A percentile compares a stretch with the other conserved stretches of the same genome.
phyloP scores from a whole-genome alignment of 1,140 invertebrate species.

The Zaprionus davidi region DNA sequence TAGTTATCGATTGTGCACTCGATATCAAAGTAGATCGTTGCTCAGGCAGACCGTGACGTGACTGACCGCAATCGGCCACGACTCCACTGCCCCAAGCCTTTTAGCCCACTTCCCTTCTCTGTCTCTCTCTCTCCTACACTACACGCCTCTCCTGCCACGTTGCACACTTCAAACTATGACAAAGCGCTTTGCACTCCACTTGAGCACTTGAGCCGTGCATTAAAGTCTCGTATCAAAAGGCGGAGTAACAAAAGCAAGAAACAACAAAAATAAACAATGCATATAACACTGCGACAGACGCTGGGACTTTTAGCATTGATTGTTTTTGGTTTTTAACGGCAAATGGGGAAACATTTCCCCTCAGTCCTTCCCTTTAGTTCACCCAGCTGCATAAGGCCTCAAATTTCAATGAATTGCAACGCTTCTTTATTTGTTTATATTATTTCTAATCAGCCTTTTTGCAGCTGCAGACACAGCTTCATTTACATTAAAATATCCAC shows the following conservation, averaged over 20 bases:
- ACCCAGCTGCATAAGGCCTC: constrained; percentile 12
- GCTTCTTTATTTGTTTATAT: constrained; percentile 24
- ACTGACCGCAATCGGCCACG: constrained; percentile 2
- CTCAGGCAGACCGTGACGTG: not conserved
- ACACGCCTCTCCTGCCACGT: not conserved
- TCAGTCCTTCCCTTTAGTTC: not conserved
- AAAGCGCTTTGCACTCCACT: constrained; percentile 5
- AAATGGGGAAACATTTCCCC: constrained; percentile 21
- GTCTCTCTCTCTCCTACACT: not conserved
- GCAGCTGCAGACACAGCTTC: constrained; percentile 10
- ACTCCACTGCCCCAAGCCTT: not conserved
- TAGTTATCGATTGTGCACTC: not conserved
- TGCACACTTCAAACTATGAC: constrained; percentile 3
- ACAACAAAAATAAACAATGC: constrained; percentile 38
- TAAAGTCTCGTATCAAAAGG: constrained; percentile 5
- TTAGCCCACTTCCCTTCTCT: not conserved
- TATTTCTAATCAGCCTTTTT: constrained; percentile 22
- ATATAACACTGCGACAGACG: constrained; percentile 24
- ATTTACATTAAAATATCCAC: constrained; percentile 15
- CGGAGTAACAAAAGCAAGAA: constrained; percentile 9
- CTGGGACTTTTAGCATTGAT: constrained; percentile 41
- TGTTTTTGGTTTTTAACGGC: constrained; percentile 33
- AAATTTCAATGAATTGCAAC: constrained; percentile 52
- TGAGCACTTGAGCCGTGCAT: constrained; percentile 6
- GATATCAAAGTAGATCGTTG: not conserved